Evolutionary conservation across 23 tunicate genomes (phyloP), one percentile per base, ranked within the genome.

Genomic region (Clavelina lepadiformis): DNA sequence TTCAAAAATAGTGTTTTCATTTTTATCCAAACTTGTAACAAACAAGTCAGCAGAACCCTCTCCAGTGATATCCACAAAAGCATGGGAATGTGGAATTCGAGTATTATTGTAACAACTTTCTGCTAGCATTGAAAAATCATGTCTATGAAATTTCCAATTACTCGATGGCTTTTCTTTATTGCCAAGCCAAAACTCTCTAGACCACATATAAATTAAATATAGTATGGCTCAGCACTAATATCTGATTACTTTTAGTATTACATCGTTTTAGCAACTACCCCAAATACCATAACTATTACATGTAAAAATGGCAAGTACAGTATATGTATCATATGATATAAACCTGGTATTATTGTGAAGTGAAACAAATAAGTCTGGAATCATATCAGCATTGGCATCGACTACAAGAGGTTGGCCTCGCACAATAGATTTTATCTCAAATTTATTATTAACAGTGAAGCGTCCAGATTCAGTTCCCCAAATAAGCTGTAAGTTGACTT

Each of bases 311-410:
- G 15, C 11, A 44, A 11, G 49, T 44, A 44, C 15, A 44, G 49
- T 15, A 11, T 44, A 44, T 44, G 15, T 44, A 44, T 11, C 49
- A 44, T 11, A n/a, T n/a, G n/a, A 44, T 11, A 44, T 44, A 15
- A 7, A 83, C 94, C 94, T 85, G 23, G 72, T 78, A 2, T 71
- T 33, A 61, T 85, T 77, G n/a, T 68, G 8, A 69, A 38, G 58
- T 11, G 50, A 60, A 30, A 88, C 88, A 59, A 80, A 80, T 53
- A 88, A 73, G 68, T 88, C 96, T 22, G 69, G 19, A 34, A 80
- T 74, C 64, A 61, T 76, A 59, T 88, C 96, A 27, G 51, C 77
- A 61, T 88, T 80, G 29, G 88, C 96, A 75, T 88, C 96, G 19
- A 88, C 38, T 23, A 88, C 61, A 5, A 88, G 49, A 35, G 96